Evolutionary conservation across 2,888 invertebrate species (phyloP), one percentile per base, ranked within the genome.

Genomic region (Thecophora atra): DNA sequence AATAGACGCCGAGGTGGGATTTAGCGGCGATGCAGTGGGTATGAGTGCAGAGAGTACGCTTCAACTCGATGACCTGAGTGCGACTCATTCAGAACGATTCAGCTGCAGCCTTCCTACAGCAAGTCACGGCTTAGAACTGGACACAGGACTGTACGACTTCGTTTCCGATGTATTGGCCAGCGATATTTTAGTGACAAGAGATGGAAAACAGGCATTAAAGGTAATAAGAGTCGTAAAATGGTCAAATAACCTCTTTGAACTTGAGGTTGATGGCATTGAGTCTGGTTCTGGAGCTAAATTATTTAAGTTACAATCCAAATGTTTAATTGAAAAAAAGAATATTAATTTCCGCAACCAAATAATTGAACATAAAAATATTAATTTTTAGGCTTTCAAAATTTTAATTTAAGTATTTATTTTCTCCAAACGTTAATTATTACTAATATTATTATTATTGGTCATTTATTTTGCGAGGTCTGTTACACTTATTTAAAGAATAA

Each of bases 401-500:
- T n/a, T n/a, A n/a, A n/a, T n/a, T n/a, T n/a, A n/a, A n/a, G n/a
- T n/a, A n/a, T n/a, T n/a, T n/a, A n/a, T n/a, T n/a, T n/a, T n/a
- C n/a, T n/a, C n/a, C n/a, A n/a, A n/a, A n/a, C n/a, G n/a, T n/a
- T n/a, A n/a, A n/a, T n/a, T n/a, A n/a, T n/a, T n/a, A n/a, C n/a
- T n/a, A n/a, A n/a, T n/a, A n/a, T n/a, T n/a, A 2, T 1, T 8
- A 52, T 1, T 62, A 24, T 47, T 30, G 19, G 8, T 26, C 5
- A 44, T 19, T 42, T 65, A 65, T 67, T 37, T 37, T 37, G 11
- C 6, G 79, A 93, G 93, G 89, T 91, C 1, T 87, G 91, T 56
- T 91, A 92, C 79, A 91, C 92, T 77, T 94, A 93, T 80, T 82
- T 94, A 0, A 90, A 91, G 74, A 88, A 90, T 47, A 91, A 93